Base-by-base conservation (phyloP, 2,113 vertebrate species). In the Machaerirhynchus nigripectus region DNA sequence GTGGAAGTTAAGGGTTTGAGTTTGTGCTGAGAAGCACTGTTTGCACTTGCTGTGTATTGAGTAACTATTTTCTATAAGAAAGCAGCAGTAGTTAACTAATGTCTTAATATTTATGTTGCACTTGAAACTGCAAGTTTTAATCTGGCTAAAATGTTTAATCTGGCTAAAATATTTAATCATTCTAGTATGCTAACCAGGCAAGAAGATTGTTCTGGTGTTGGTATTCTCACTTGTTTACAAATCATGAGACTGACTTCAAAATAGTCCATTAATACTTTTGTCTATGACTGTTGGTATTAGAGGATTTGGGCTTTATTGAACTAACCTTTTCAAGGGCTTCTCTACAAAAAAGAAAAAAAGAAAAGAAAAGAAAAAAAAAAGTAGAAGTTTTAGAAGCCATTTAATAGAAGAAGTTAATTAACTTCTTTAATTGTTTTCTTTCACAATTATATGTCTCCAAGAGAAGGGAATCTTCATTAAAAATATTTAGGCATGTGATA, bases 281-380 rank as follows among this genome's bases (percentile, higher is more conserved):
- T 35, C 15, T 84, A 37, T 89, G 15, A 23, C 55, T 52, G 13
- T 28, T 84, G 42, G 15, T 81, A 39, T 88, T 83, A 91, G 67
- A 85, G 33, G 26, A 63, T 70, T 69, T 90, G 28, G 16, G 7
- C 12, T 59, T 91, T 47, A 59, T 26, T 80, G 16, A 30, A 61
- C 24, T 19, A 57, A 52, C 28, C 16, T 84, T 88, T 77, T 64
- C 9, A 70, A 47, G 24, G 49, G 13, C 39, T 87, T 70, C 44
- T 70, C 24, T 87, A 47, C 10, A 7, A 46, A 28, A 60, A 70
- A 57, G 30, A 33, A 31, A 5, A 21, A 73, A 13, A 26, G 33
- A 15, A 16, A 22, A 20, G 17, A 13, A 19, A 26, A 21, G 7
- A 13, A 12, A 7, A 6, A 2, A 18, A 0, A 3, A 13, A 46